Evolutionary conservation across 2,888 invertebrate species (phyloP).

Genomic region (Xestia rhomboidea): DNA sequence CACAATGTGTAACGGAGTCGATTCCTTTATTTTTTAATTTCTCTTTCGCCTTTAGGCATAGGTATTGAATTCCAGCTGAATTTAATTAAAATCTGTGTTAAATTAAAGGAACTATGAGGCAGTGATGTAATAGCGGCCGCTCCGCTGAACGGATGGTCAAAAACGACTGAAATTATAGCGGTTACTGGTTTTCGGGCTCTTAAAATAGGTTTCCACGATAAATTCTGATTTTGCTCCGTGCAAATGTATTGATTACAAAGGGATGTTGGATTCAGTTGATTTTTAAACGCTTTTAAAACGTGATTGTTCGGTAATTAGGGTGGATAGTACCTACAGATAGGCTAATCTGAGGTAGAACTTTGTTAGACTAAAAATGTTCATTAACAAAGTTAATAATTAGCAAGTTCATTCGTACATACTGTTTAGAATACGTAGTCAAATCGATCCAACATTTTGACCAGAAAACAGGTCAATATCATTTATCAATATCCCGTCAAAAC

Average conservation of each 20-base stretch:
- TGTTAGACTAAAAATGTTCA: neutral
- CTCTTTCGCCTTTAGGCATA: conserved; percentile 37
- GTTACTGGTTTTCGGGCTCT: conserved; percentile 33
- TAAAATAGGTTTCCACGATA: conserved; percentile 20
- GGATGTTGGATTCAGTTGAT: neutral
- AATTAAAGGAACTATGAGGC: conserved; percentile 55
- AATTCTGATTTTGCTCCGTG: conserved; percentile 5
- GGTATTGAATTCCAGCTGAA: conserved; percentile 43
- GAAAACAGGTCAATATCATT: neutral
- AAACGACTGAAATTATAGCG: conserved; percentile 44
- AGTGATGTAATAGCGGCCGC: conserved; percentile 44
- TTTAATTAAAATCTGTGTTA: conserved; percentile 61
- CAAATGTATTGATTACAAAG: conserved; percentile 19
- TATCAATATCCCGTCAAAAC: neutral
- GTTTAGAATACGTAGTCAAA: neutral
- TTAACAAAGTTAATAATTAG: neutral
- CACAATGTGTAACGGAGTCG: conserved; percentile 3
- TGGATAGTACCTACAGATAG: neutral
- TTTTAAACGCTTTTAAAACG: neutral
- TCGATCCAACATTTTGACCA: neutral
- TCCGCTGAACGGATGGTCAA: conserved; percentile 30
- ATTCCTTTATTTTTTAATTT: conserved; percentile 43
- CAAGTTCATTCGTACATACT: neutral
- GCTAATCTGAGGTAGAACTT: neutral
- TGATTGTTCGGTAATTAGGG: neutral